These are phyloP conservation scores for Corvus moneduloides DNA, from an alignment of 2,113 vertebrate genomes.

Conservation along the genomic window DNA sequence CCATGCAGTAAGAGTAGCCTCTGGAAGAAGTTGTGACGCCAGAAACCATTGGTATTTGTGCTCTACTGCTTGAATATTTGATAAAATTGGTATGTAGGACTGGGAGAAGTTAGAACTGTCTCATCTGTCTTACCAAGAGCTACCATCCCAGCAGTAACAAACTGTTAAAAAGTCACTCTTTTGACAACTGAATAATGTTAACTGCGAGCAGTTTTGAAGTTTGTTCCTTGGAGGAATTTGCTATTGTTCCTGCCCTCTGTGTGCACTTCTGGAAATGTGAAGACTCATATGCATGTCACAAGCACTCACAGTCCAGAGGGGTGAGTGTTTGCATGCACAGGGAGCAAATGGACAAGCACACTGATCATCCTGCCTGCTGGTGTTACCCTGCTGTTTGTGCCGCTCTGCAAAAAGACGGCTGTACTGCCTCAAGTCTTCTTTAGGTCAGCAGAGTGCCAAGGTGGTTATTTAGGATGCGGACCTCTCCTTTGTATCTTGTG, in stretches of 20 bases:
- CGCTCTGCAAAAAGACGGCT: background rate
- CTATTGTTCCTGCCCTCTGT: background rate
- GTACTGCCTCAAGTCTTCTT: fast-evolving
- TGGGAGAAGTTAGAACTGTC: background rate
- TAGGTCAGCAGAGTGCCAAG: background rate
- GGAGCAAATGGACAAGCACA: background rate
- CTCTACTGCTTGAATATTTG: background rate
- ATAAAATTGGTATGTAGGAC: background rate
- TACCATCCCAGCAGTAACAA: background rate
- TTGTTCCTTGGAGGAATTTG: background rate
- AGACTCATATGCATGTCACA: fast-evolving
- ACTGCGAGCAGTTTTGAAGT: background rate
- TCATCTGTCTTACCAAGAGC: background rate
- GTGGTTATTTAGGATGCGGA: background rate
- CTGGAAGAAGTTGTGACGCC: background rate
- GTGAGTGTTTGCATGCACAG: background rate
- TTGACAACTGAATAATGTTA: background rate
- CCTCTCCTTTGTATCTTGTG: background rate
- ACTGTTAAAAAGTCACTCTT: background rate
- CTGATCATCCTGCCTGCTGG: background rate
- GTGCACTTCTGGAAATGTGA: background rate
- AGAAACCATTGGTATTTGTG: background rate
- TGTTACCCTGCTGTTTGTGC: background rate
- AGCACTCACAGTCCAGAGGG: background rate
- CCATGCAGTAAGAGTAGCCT: background rate